These are phyloP conservation scores for Graphium colonna DNA, from an alignment of 2,888 invertebrate genomes.

Conservation along the genomic window DNA sequence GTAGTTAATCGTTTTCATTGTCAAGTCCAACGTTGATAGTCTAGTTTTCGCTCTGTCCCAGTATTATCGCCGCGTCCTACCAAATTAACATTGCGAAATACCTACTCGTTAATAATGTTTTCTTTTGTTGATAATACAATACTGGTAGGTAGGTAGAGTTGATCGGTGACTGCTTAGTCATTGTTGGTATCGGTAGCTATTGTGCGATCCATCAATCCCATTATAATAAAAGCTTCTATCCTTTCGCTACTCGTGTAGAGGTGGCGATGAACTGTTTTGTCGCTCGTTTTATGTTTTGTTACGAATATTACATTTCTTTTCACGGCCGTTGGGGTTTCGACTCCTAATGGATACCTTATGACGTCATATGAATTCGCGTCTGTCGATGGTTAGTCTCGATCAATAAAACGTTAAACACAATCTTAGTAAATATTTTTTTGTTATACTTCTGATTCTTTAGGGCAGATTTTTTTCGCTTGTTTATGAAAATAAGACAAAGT, in stretches of 20 bases:
- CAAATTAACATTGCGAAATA: slow-evolving; percentile 12
- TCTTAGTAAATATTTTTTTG: too few relatives aligned
- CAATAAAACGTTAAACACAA: too few relatives aligned
- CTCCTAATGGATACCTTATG: neutral
- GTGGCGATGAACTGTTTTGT: slow-evolving; percentile 36
- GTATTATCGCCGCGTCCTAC: neutral
- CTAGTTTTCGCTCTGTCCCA: neutral
- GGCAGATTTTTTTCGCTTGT: too few relatives aligned
- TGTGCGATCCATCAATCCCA: slow-evolving; percentile 46
- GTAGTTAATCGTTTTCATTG: neutral
- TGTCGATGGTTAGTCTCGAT: too few relatives aligned
- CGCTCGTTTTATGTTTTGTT: slow-evolving; percentile 38
- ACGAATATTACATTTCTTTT: slow-evolving; percentile 30
- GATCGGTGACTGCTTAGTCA: slow-evolving; percentile 47
- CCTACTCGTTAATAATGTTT: slow-evolving; percentile 27
- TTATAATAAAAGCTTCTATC: slow-evolving; percentile 48
- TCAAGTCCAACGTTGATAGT: neutral
- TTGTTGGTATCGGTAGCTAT: slow-evolving; percentile 46
- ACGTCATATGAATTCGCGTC: too few relatives aligned
- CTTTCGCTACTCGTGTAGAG: slow-evolving; percentile 40
- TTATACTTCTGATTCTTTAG: too few relatives aligned
- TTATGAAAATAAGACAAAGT: too few relatives aligned
- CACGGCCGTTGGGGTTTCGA: slow-evolving; percentile 22
- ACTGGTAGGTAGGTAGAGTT: slow-evolving; percentile 11
- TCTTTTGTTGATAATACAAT: slow-evolving; percentile 38